Base-by-base conservation (phyloP, 2,797 vertebrate species). In the Cheracebus regulus region DNA sequence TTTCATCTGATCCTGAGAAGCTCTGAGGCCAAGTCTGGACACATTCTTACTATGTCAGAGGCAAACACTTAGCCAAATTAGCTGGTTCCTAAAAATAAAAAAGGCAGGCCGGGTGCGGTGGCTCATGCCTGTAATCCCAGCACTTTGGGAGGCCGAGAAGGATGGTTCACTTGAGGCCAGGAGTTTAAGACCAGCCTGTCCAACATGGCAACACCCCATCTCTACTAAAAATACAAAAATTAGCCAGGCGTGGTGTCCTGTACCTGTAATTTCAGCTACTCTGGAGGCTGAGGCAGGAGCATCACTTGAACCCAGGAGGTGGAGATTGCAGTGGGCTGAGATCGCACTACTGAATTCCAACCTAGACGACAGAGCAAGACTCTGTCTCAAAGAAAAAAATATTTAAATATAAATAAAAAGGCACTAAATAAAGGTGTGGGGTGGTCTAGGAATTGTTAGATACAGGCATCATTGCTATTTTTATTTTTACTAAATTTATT, bases 401-500 rank as follows among this genome's bases (percentile, higher is more conserved):
- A 9, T 8, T 8, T n/a, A 67, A 67, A 8, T 67, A 67, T n/a
- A 67, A 67, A n/a, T 67, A 4, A 30, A 67, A 67, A 67, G 15
- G 30, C 61, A 67, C 61, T 67, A n/a, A n/a, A n/a, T 1, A n/a
- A 81, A 39, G 26, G 46, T 20, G 30, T 41, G 39, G 1, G 1
- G 13, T 15, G 3, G 3, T n/a, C 44, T n/a, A 15, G 76, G 61
- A 24, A 61, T 58, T 55, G 55, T 48, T 70, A 48, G 41, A 75
- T 39, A 11, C 20, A 11, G 36, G 0, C 9, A 55, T 57, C 4
- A 5, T 33, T 72, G 61, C 3, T 17, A 75, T 20, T 87, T 80
- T 86, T 46, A 33, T 50, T 75, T 90, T 67, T 81, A 3, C 46
- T 86, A 84, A 41, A 41, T 64, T 90, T 52, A n/a, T 75, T 90